Evolutionary conservation across 2,888 invertebrate genomes (phyloP), one percentile per base, ranked within the genome.

Genomic region (Cephus sareptanus): DNA sequence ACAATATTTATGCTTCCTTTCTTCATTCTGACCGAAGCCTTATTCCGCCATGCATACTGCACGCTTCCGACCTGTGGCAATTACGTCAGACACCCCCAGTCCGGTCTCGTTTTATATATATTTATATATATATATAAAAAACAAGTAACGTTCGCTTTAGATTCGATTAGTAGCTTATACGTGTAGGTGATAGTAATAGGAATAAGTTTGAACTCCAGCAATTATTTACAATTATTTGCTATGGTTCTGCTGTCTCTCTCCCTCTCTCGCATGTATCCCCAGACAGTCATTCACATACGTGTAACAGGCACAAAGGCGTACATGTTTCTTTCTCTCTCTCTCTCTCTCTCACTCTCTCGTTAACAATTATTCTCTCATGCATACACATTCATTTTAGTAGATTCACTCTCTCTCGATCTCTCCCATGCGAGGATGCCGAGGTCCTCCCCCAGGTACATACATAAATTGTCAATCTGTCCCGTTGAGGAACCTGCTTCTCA

Each of bases 181-280:
- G 82, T 83, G 80, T 87, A 85, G 86, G 85, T 85, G 84, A 87
- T 88, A 90, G 85, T 87, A 88, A 89, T 89, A 90, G 89, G 89
- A 91, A 90, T 90, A 90, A 88, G 87, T 88, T 90, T 89, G 86
- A 90, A 90, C 88, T 90, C 86, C 85, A 88, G 88, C 88, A 88
- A 88, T 88, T 90, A 90, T 90, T 87, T 91, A 91, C 91, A 91
- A 88, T 89, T 90, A 87, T 83, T 85, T 85, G 81, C 83, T 86
- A 84, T 82, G 79, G 80, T 79, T 81, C 76, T 56, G 56, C 56
- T 56, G 23, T 56, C 56, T 56, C 56, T 78, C 79, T 76, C 23
- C 73, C 69, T 69, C 15, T 30, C 70, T 75, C 34, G 34, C 71
- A 34, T 34, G 31, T 34, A 71, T 34, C 34, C 12, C 33, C 71